A percentile compares a stretch with the other conserved stretches of the same genome.
These are phyloP conservation scores for Drosophila sp. DNA, from an alignment of 1,140 invertebrate species.

Conservation along the genomic window DNA sequence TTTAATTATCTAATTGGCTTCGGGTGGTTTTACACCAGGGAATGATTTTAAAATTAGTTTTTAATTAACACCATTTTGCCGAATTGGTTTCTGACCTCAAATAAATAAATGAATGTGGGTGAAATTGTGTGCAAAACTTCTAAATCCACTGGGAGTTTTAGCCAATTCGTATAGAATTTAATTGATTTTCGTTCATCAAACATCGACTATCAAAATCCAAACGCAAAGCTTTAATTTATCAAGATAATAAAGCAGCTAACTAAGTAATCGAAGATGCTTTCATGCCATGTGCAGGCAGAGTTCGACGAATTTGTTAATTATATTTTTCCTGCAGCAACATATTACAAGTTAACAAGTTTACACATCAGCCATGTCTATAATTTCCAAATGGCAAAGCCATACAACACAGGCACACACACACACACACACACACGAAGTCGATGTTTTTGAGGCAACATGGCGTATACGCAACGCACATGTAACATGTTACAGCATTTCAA, in stretches of 20 bases:
- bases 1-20: background rate
- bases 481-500: slow-evolving; percentile 59
- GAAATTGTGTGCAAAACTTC: background rate
- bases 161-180: background rate
- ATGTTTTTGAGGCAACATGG: slow-evolving; percentile 23
- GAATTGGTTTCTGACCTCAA: background rate
- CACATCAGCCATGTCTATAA: slow-evolving; percentile 31
- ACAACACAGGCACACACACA: slow-evolving; percentile 9
- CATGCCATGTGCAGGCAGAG: slow-evolving; percentile 12
- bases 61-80: background rate
- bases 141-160: background rate
- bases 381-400: slow-evolving; percentile 33
- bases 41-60: background rate
- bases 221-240: background rate
- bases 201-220: background rate
- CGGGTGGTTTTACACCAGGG: background rate
- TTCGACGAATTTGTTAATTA: slow-evolving; percentile 34
- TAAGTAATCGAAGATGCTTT: slow-evolving; percentile 6
- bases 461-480: slow-evolving; percentile 58
- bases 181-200: background rate
- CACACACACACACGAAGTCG: no score
- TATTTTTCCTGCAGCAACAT: slow-evolving; percentile 32
- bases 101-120: background rate
- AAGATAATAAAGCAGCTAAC: slow-evolving; percentile 16
- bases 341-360: slow-evolving; percentile 27